phyloP scores from a whole-genome alignment of 2,797 vertebrate species.

The Hypotaenidia philippensis region DNA sequence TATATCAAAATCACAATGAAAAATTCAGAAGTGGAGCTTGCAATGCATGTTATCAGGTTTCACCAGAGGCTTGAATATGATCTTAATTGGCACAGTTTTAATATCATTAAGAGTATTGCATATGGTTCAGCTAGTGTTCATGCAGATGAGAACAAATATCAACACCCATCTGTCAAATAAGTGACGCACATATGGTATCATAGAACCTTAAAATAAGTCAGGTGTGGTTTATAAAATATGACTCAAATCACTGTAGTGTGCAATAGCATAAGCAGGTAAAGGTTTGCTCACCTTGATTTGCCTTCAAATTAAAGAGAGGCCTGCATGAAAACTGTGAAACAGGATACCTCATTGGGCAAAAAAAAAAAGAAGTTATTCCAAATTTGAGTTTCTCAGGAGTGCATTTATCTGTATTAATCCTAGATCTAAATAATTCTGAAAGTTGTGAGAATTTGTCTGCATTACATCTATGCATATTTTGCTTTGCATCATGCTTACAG shows the following conservation, averaged over 20 bases:
- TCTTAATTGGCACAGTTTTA: conserved; percentile 76
- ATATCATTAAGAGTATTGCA: conserved; percentile 74
- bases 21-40: conserved; percentile 54
- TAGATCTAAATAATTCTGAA: not conserved
- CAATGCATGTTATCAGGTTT: conserved; percentile 56
- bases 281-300: conserved; percentile 53
- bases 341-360: not conserved
- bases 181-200: conserved; percentile 69
- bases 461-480: not conserved
- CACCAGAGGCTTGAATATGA: conserved; percentile 66
- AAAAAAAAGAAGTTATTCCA: not conserved
- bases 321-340: not conserved
- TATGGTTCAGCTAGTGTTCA: conserved; percentile 77
- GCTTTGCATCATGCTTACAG: not conserved
- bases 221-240: conserved; percentile 55
- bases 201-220: conserved; percentile 74
- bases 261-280: not conserved
- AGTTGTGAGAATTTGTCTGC: not conserved
- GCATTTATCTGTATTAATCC: not conserved
- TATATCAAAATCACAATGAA: conserved; percentile 41
- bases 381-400: not conserved
- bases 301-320: not conserved
- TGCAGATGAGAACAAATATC: conserved; percentile 77
- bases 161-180: conserved; percentile 77
- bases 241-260: conserved; percentile 45